phyloP scores from a whole-genome alignment of 2,888 invertebrate genomes.

The Slavum lentiscoides region DNA sequence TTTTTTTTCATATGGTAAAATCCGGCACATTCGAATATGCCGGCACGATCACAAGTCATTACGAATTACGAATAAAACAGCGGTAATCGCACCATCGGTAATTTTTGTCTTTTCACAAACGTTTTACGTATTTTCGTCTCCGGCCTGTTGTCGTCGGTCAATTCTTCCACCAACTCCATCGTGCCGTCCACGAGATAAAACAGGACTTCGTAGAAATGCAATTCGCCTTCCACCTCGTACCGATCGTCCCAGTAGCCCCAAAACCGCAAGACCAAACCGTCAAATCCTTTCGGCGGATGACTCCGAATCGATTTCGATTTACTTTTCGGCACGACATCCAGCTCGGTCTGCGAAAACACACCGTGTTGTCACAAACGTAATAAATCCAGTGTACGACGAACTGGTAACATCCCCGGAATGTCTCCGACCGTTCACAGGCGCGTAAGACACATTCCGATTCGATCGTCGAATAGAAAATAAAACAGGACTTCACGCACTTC shows the following conservation, averaged over 20 bases:
- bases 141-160: conserved; percentile 68
- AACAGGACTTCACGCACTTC: neutral
- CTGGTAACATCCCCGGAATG: too few relatives aligned
- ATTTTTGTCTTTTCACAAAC: conserved; percentile 73
- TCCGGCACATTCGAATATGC: too few relatives aligned
- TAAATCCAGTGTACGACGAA: too few relatives aligned
- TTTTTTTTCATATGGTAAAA: too few relatives aligned
- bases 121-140: conserved; percentile 62
- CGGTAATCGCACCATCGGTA: conserved; percentile 68
- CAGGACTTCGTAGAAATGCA: conserved; percentile 77
- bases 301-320: neutral
- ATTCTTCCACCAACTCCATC: conserved; percentile 78
- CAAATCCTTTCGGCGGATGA: neutral
- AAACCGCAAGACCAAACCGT: conserved; percentile 67
- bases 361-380: too few relatives aligned
- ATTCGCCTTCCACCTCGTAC: conserved; percentile 73
- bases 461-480: too few relatives aligned
- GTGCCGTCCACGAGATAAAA: conserved; percentile 88
- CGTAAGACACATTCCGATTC: too few relatives aligned
- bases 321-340: neutral
- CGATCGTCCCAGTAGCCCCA: conserved; percentile 91
- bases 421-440: too few relatives aligned
- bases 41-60: too few relatives aligned
- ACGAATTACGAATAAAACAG: too few relatives aligned
- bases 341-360: neutral